A percentile compares a stretch with the other conserved stretches of the same genome.
Conservation (phyloP, 1,140 invertebrate species). For the Thalassaphorura encarpata region DNA sequence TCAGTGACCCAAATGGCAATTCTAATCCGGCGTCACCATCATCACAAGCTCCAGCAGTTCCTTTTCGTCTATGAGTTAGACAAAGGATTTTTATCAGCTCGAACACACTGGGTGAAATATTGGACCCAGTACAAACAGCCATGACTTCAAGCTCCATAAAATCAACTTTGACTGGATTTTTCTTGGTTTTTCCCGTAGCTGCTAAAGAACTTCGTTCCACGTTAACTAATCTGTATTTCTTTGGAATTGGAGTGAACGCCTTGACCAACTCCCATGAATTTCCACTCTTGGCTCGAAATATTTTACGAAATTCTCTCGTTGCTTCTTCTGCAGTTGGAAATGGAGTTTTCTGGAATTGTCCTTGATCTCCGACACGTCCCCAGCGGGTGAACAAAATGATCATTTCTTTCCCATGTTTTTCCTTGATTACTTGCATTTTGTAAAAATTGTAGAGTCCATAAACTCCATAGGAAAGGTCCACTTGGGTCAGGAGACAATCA, state of each 20-base stretch:
- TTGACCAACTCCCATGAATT: conserved; percentile 42
- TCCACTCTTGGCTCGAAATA: conserved; percentile 45
- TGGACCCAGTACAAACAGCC: conserved; percentile 33
- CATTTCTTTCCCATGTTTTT: conserved; percentile 40
- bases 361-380: conserved; percentile 44
- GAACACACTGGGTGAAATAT: conserved; percentile 6
- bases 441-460: conserved; percentile 48
- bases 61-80: conserved; percentile 9
- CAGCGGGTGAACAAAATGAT: conserved; percentile 46
- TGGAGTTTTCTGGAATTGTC: conserved; percentile 45
- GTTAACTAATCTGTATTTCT: conserved; percentile 43
- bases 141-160: conserved; percentile 22
- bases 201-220: conserved; percentile 29
- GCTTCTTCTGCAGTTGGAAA: conserved; percentile 40
- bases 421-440: conserved; percentile 42
- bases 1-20: conserved; percentile 14
- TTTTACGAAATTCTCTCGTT: conserved; percentile 44
- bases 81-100: conserved; percentile 11
- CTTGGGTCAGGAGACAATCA: conserved; percentile 43
- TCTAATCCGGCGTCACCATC: neutral
- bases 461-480: conserved; percentile 40
- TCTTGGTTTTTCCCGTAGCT: conserved; percentile 15
- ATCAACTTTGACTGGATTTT: conserved; percentile 37
- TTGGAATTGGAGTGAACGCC: conserved; percentile 36
- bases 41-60: neutral